Base-by-base conservation (phyloP, 2,113 vertebrate genomes). In the Phalacrocorax carbo region DNA sequence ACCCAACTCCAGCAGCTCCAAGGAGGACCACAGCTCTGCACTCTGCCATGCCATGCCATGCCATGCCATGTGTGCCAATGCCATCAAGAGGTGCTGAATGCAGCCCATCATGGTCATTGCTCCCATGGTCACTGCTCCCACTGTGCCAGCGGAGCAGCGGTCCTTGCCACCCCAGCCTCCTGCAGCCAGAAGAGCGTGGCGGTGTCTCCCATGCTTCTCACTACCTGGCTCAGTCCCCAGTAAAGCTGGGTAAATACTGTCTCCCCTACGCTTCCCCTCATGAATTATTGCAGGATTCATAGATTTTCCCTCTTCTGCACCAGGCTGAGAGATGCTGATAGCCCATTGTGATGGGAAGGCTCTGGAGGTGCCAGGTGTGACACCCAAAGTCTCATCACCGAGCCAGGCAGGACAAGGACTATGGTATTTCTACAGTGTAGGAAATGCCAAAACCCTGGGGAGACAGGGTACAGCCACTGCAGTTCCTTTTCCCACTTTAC, bases 121-220 rank as follows among this genome's bases (percentile, higher is more conserved):
- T 42, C 8, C 55, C 21, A 10, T 3, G 10, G 19, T 32, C 57
- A 52, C 22, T 8, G 2, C 25, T 51, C 8, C 46, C 65, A 52
- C 29, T 32, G 3, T 1, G 5, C 36, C 22, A 29, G 60, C 10
- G 18, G 11, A 69, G 18, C 15, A 60, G 44, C 3, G 11, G 5
- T 2, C 27, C 26, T 77, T 0, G 0, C 13, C 32, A 44, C 4
- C 14, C 27, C n/a, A 55, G 3, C 10, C 16, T 38, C 11, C 5
- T 4, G 8, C 21, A 79, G 26, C 19, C 60, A 62, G 66, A 36
- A 57, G 12, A 48, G 16, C 5, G 2, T 7, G 16, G 10, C 57
- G 60, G 15, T 62, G 29, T 34, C 57, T 71, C 32, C 18, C 10
- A 20, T 6, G 14, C 8, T 66, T 55, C 46, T 66, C 29, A 15